These are phyloP conservation scores for Rynchops niger DNA, from an alignment of 2,113 vertebrate genomes.

Conservation along the genomic window DNA sequence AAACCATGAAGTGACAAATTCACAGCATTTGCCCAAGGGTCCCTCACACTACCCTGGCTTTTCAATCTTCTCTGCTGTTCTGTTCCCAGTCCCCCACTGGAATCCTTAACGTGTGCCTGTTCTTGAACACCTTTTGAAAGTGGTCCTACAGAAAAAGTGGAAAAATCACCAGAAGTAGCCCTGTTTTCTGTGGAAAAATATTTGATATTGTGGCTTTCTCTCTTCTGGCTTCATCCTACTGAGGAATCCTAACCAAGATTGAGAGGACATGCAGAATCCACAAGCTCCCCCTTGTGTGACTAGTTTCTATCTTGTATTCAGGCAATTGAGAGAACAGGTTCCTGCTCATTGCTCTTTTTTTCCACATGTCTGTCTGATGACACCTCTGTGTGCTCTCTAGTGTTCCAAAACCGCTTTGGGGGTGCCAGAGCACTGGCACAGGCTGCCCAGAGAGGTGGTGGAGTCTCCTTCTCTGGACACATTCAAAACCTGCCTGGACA, in stretches of 20 bases:
- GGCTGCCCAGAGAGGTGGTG: too few relatives aligned
- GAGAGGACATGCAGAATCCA: neutral
- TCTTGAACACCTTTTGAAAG: neutral
- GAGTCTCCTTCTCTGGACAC: too few relatives aligned
- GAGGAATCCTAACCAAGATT: neutral
- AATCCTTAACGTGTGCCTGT: neutral
- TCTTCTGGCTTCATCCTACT: neutral
- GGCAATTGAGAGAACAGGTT: neutral
- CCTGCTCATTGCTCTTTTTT: neutral
- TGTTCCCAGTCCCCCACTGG: neutral
- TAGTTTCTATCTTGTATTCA: neutral
- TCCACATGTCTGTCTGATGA: accelerated
- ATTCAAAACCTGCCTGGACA: too few relatives aligned
- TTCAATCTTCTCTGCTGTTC: neutral
- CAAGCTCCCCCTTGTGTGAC: neutral
- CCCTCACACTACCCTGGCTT: neutral
- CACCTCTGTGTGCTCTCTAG: neutral
- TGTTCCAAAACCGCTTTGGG: neutral
- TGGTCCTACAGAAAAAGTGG: neutral
- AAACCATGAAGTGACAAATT: neutral
- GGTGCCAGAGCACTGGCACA: too few relatives aligned
- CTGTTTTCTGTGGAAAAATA: neutral
- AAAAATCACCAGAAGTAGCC: neutral
- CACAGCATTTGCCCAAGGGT: neutral
- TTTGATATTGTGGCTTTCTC: neutral